phyloP scores from a whole-genome alignment of 2,113 vertebrate species.

The Noctilio leporinus region DNA sequence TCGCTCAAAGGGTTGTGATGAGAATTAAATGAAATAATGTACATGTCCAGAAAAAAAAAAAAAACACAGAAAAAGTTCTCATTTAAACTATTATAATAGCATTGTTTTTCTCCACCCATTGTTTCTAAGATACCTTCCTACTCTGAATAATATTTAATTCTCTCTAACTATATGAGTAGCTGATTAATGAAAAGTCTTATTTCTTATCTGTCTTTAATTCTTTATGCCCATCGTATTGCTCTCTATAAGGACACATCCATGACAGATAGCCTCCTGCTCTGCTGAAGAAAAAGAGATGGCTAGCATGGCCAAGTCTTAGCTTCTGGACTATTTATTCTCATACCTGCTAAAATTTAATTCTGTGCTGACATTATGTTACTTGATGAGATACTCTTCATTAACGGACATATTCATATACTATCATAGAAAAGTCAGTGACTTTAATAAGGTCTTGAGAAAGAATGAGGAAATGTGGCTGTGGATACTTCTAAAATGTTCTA shows the following conservation, averaged over 20 bases:
- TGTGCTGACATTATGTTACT: background rate
- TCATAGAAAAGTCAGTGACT: background rate
- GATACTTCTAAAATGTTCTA: background rate
- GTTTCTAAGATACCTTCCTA: background rate
- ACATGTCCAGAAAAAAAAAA: background rate
- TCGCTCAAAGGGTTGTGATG: background rate
- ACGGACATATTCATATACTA: background rate
- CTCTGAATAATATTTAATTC: background rate
- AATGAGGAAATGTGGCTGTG: background rate
- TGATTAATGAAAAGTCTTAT: background rate
- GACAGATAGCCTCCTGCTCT: background rate
- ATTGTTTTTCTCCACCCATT: background rate
- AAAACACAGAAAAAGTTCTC: background rate
- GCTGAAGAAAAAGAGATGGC: background rate
- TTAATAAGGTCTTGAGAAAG: conserved; percentile 11
- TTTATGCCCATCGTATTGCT: background rate
- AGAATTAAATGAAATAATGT: background rate
- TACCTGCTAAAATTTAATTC: background rate
- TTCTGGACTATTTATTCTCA: background rate
- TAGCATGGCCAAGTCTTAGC: background rate
- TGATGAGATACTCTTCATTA: background rate
- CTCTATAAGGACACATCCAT: background rate
- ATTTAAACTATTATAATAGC: background rate
- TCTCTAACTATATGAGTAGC: background rate
- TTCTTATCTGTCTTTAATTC: background rate